phyloP scores from a whole-genome alignment of 2,113 vertebrate species.

The Odobenus rosmarus region DNA sequence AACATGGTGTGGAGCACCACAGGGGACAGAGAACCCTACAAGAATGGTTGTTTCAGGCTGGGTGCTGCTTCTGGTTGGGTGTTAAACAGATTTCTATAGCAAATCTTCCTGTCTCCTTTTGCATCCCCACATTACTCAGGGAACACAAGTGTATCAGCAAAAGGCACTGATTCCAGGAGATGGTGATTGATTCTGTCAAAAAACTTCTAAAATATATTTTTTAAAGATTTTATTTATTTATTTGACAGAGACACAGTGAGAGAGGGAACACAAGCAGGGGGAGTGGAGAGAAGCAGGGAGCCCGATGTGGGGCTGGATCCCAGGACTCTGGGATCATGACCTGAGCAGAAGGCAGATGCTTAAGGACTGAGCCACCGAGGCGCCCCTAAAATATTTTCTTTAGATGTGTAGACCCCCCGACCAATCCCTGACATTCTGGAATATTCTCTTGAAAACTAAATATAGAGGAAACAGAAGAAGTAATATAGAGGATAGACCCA shows the following conservation, averaged over 20 bases:
- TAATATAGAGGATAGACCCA: background rate
- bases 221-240: no score
- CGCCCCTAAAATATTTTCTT: background rate
- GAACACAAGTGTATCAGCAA: background rate
- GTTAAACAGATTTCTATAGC: background rate
- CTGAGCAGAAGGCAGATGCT: no score
- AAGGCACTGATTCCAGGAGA: background rate
- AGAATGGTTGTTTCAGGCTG: background rate
- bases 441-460: constrained; percentile 17
- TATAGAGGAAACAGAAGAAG: background rate
- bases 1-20: fast-evolving
- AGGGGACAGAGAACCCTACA: background rate
- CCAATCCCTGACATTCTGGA: background rate
- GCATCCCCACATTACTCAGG: background rate
- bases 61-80: background rate
- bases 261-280: no score
- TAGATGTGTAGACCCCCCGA: background rate
- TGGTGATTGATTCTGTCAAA: background rate
- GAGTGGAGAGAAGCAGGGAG: no score
- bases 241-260: no score
- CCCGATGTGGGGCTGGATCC: no score
- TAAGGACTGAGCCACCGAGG: no score
- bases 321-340: no score
- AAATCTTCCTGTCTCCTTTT: background rate
- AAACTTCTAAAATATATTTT: background rate